Percentiles rank a stretch among this genome's conserved stretches.
Conservation (phyloP, 2,888 invertebrate genomes). For the Opisthograptis luteolata region DNA sequence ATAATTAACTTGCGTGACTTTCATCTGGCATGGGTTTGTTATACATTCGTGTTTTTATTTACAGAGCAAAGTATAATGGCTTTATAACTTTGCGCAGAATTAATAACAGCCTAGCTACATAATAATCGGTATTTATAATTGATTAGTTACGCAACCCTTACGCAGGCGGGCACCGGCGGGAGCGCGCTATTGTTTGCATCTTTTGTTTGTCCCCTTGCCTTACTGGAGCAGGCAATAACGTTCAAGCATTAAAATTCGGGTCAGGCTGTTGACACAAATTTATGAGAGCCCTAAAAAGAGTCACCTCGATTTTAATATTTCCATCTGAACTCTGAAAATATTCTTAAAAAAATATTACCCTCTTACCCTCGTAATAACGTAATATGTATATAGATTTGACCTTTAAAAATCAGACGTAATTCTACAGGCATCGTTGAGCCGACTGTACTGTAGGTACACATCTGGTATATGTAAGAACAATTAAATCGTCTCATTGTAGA, state of each 20-base stretch:
- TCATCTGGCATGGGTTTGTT: too few species aligned
- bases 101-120: conserved; percentile 1
- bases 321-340: too few species aligned
- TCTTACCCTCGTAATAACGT: too few species aligned
- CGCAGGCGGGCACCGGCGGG: conserved; percentile 23
- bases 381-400: too few species aligned
- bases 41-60: too few species aligned
- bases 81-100: too few species aligned
- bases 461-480: conserved; percentile 42
- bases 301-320: conserved; percentile 63
- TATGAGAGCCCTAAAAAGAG: conserved; percentile 70
- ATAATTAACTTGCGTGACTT: too few species aligned
- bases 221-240: conserved; percentile 71
- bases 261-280: conserved; percentile 78
- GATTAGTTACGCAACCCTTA: conserved; percentile 16
- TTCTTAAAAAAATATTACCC: too few species aligned
- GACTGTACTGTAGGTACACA: background rate
- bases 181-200: conserved; percentile 63
- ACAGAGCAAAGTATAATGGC: too few species aligned
- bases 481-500: conserved; percentile 38
- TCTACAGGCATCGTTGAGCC: background rate
- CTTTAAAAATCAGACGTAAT: conserved; percentile 5
- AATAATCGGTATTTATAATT: conserved; percentile 24
- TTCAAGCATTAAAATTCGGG: conserved; percentile 76
- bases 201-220: conserved; percentile 71